phyloP scores from a whole-genome alignment of 2,113 vertebrate genomes.

The Lethenteron camtschaticum region DNA sequence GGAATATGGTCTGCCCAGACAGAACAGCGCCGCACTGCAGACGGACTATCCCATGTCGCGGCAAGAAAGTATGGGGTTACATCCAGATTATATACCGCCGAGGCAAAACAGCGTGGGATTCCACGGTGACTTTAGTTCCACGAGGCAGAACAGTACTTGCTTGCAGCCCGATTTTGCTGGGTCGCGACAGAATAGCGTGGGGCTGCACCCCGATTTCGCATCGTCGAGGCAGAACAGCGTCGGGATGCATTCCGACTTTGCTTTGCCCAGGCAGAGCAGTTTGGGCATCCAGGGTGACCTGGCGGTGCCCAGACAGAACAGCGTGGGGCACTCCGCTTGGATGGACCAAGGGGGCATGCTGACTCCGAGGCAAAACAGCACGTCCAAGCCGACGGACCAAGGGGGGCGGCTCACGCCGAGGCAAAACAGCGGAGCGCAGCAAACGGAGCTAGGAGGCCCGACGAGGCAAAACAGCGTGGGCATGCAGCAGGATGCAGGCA shows the following conservation, averaged over 20 bases:
- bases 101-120: slow-evolving; percentile 4
- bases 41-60: background rate
- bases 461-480: slow-evolving; percentile 3
- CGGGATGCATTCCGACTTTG: background rate
- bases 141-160: background rate
- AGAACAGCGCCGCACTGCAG: slow-evolving; percentile 2
- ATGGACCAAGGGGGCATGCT: slow-evolving; percentile 1
- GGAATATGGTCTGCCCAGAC: background rate
- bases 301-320: slow-evolving; percentile 5
- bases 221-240: slow-evolving; percentile 4
- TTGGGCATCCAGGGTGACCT: background rate
- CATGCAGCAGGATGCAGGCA: background rate
- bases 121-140: background rate
- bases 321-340: slow-evolving; percentile 38
- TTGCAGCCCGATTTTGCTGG: slow-evolving; percentile 4
- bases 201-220: background rate
- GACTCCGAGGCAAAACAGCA: slow-evolving; percentile 1
- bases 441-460: slow-evolving; percentile 43
- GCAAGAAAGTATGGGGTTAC: background rate
- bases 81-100: background rate
- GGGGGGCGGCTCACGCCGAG: slow-evolving; percentile 24
- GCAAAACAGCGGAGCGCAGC: slow-evolving; percentile 50
- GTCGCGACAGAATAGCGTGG: background rate
- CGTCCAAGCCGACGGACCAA: background rate
- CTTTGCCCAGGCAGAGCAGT: background rate